phyloP scores from a whole-genome alignment of 2,888 invertebrate species.

The Oligia fasciuncula region DNA sequence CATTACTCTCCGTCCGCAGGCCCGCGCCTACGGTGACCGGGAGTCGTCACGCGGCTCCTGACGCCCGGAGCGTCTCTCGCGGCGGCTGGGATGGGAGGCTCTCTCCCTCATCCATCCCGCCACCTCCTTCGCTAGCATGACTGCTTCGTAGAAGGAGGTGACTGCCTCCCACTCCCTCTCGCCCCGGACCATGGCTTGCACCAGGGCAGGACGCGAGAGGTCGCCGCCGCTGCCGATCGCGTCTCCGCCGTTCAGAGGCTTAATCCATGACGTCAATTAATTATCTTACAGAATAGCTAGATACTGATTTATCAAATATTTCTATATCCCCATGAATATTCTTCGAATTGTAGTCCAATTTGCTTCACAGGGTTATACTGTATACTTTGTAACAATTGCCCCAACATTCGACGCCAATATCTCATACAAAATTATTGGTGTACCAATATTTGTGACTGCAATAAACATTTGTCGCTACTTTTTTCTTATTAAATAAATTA shows the following conservation, averaged over 20 bases:
- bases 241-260: background rate
- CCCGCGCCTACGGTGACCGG: no score
- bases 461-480: conserved; percentile 15
- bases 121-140: no score
- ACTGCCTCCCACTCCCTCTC: no score
- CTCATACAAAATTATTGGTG: conserved; percentile 20
- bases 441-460: conserved; percentile 25
- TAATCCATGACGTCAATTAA: conserved; percentile 29
- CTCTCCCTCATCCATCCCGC: no score
- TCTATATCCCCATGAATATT: conserved; percentile 39
- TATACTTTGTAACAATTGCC: conserved; percentile 56
- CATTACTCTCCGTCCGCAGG: no score
- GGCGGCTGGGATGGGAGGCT: no score
- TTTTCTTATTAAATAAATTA: conserved; percentile 6
- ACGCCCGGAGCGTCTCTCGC: no score
- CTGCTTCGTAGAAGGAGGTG: no score
- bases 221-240: no score
- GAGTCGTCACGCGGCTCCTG: no score
- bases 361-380: conserved; percentile 54
- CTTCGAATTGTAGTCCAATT: conserved; percentile 34
- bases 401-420: conserved; percentile 51
- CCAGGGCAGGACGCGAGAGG: no score
- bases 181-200: no score
- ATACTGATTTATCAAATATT: conserved; percentile 31
- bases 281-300: conserved; percentile 8